These are phyloP conservation scores for Probosciger aterrimus DNA, from an alignment of 2,113 vertebrate species.

Conservation along the genomic window DNA sequence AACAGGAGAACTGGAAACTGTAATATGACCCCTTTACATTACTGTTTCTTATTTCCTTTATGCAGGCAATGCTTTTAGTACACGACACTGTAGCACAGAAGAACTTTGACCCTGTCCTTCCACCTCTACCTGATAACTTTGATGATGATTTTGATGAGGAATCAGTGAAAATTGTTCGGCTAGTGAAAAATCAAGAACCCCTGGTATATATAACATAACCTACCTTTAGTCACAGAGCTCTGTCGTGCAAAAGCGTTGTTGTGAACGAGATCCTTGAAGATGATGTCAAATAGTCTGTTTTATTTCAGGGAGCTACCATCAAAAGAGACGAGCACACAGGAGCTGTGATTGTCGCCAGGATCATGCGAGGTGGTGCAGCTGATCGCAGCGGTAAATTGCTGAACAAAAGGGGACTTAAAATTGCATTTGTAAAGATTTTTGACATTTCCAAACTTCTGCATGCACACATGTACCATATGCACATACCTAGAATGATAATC, in stretches of 20 bases:
- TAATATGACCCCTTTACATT: not conserved
- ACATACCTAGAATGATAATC: not conserved
- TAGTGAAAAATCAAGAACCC: slow-evolving; percentile 96
- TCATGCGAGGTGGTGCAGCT: slow-evolving; percentile 93
- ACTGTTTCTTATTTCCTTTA: not conserved
- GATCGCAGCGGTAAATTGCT: slow-evolving; percentile 86
- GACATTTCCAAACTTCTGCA: not conserved
- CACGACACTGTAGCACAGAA: slow-evolving; percentile 95
- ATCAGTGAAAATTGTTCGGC: slow-evolving; percentile 92
- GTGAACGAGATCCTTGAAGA: not conserved
- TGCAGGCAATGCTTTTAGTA: slow-evolving; percentile 88
- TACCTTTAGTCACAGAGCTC: not conserved
- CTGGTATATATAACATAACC: slow-evolving; percentile 74
- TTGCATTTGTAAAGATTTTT: not conserved
- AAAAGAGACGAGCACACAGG: slow-evolving; percentile 89
- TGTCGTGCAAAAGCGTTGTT: not conserved
- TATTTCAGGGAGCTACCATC: slow-evolving; percentile 89
- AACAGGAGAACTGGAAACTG: not conserved
- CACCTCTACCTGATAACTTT: slow-evolving; percentile 86
- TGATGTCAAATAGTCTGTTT: not conserved
- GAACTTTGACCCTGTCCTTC: slow-evolving; percentile 91
- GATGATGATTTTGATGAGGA: slow-evolving; percentile 92
- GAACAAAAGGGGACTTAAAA: not conserved
- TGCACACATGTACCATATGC: fast-evolving
- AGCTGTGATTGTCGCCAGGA: slow-evolving; percentile 90